A percentile compares a stretch with the other conserved stretches of the same genome.
These are phyloP conservation scores for Urophycis tenuis DNA, from an alignment of 2,797 vertebrate genomes.

Conservation along the genomic window DNA sequence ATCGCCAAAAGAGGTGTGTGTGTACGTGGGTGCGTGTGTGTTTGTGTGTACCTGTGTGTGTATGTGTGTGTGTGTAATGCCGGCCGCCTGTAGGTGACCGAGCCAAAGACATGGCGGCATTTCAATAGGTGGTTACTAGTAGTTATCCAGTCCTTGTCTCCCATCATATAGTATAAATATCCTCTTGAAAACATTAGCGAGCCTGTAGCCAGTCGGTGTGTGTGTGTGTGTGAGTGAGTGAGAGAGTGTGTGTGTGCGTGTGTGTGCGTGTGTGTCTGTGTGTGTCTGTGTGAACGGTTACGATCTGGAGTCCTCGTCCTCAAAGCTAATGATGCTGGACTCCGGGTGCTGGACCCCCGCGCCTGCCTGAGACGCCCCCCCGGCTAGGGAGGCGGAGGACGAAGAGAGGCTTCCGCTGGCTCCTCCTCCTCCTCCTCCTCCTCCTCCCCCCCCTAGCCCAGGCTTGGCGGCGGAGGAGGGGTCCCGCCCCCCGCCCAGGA, in stretches of 20 bases:
- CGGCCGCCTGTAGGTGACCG: conserved; percentile 29
- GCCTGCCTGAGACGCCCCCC: conserved; percentile 48
- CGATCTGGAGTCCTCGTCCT: conserved; percentile 81
- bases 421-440: conserved; percentile 14
- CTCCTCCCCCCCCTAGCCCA: conserved; percentile 23
- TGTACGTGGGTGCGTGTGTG: conserved; percentile 27
- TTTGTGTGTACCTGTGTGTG: conserved; percentile 27
- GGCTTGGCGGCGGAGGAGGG: conserved; percentile 40
- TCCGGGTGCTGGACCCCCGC: conserved; percentile 66
- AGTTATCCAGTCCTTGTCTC: neutral
- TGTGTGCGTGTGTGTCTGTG: conserved; percentile 21
- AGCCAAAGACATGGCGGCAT: neutral
- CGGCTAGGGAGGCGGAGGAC: conserved; percentile 42
- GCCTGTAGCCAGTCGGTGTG: conserved; percentile 11
- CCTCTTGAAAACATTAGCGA: neutral
- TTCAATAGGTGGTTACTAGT: conserved; percentile 1
- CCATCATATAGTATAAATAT: neutral
- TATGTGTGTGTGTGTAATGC: conserved; percentile 32
- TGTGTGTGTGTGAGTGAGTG: conserved; percentile 33
- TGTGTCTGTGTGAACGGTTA: conserved; percentile 57
- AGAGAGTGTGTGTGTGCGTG: conserved; percentile 31
- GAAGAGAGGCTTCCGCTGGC: conserved; percentile 66
- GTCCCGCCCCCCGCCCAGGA: conserved; percentile 62
- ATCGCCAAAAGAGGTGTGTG: conserved; percentile 18
- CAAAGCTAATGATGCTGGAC: conserved; percentile 90